A percentile compares a stretch with the other conserved stretches of the same genome.
phyloP scores from a whole-genome alignment of 2,113 vertebrate genomes.

The Neomonachus schauinslandi region DNA sequence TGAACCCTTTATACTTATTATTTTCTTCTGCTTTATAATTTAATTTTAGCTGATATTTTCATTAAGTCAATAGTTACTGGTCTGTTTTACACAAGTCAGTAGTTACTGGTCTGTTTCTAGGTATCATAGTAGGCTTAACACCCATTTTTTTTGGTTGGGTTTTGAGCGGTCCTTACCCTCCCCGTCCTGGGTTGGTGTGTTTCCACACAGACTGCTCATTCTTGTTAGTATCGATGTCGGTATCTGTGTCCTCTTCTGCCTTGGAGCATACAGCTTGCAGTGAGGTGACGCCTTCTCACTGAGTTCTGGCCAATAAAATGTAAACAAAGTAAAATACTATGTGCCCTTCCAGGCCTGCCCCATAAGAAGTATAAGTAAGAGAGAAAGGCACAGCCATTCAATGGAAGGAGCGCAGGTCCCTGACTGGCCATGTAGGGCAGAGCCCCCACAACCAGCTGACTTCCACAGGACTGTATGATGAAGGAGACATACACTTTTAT shows the following conservation, averaged over 20 bases:
- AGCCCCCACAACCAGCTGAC: not conserved
- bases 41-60: conserved; percentile 1
- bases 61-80: not conserved
- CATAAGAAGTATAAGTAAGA: not conserved
- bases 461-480: not conserved
- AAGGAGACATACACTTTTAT: not conserved
- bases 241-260: not conserved
- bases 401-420: not conserved
- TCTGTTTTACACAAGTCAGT: not conserved
- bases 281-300: not conserved
- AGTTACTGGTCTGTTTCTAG: not conserved
- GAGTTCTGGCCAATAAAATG: not conserved
- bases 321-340: not conserved
- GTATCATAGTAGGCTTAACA: not conserved
- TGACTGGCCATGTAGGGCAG: not conserved
- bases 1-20: not conserved
- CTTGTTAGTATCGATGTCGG: not conserved
- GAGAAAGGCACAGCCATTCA: not conserved
- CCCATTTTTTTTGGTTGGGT: not conserved
- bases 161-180: not conserved
- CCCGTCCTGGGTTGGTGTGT: not conserved
- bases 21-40: not conserved
- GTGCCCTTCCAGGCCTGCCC: not conserved
- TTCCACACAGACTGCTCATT: not conserved
- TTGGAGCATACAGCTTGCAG: not conserved